Conservation (phyloP, 2,888 invertebrate species). For the Spicauda simplicius region DNA sequence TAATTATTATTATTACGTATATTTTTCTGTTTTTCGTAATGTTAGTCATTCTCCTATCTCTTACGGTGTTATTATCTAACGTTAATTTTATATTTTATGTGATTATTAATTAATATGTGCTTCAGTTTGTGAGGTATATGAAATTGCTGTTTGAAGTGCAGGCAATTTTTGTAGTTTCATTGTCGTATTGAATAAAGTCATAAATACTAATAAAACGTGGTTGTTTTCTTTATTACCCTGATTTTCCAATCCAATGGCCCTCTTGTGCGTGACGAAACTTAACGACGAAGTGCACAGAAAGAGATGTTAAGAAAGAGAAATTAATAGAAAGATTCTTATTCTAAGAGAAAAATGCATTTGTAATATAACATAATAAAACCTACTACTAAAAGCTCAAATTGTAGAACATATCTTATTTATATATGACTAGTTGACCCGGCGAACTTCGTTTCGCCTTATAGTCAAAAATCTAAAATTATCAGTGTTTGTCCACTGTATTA, state of each 20-base stretch:
- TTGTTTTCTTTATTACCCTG: slow-evolving; percentile 47
- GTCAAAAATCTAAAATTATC: too few relatives aligned
- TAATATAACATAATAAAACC: too few relatives aligned
- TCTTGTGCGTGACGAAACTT: too few relatives aligned
- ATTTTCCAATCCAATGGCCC: background rate
- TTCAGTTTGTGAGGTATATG: slow-evolving; percentile 81
- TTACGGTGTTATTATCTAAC: slow-evolving; percentile 69
- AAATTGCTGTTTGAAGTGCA: slow-evolving; percentile 82
- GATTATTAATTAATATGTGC: slow-evolving; percentile 69
- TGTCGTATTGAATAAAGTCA: slow-evolving; percentile 85
- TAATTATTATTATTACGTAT: slow-evolving; percentile 56
- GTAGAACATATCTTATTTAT: too few relatives aligned
- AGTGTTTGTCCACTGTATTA: too few relatives aligned
- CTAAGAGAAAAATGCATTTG: too few relatives aligned
- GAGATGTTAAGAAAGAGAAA: too few relatives aligned
- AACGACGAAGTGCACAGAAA: too few relatives aligned
- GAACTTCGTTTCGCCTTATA: too few relatives aligned
- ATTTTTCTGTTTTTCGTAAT: slow-evolving; percentile 74
- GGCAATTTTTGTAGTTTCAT: slow-evolving; percentile 85
- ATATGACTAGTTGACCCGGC: too few relatives aligned
- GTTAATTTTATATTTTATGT: slow-evolving; percentile 76
- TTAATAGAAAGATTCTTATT: too few relatives aligned
- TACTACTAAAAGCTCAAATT: too few relatives aligned
- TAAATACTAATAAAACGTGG: slow-evolving; percentile 71
- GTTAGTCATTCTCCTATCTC: slow-evolving; percentile 70